Conservation (phyloP, 1,140 invertebrate genomes). For the Reticulitermes speratus region DNA sequence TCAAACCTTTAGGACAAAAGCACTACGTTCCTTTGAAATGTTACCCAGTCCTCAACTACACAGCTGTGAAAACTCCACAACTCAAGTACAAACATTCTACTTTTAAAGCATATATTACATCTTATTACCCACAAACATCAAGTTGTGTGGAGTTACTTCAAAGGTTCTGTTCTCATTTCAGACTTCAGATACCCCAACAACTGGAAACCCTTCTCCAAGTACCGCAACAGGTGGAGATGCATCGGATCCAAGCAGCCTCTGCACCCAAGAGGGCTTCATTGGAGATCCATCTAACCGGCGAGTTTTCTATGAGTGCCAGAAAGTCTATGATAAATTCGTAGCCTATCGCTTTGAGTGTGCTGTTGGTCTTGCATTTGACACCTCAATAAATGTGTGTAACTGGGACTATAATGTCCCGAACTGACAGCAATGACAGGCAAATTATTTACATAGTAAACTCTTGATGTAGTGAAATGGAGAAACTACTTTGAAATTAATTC, state of each 20-base stretch:
- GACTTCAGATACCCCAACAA: neutral
- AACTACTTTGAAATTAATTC: too few relatives aligned
- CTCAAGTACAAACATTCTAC: neutral
- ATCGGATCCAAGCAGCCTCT: slow-evolving; percentile 10
- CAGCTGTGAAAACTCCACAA: neutral
- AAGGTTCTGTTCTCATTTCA: neutral
- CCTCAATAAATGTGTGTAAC: slow-evolving; percentile 17
- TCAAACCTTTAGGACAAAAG: too few relatives aligned
- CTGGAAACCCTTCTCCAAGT: neutral
- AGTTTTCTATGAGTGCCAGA: slow-evolving; percentile 37
- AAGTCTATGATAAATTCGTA: neutral
- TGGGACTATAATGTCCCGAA: neutral
- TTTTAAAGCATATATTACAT: neutral
- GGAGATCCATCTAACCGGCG: slow-evolving; percentile 37
- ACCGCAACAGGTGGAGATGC: neutral
- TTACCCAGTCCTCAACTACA: too few relatives aligned
- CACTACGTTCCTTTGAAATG: too few relatives aligned
- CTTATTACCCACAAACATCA: neutral
- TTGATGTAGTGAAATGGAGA: too few relatives aligned
- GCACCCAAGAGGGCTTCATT: slow-evolving; percentile 35
- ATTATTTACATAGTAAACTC: too few relatives aligned
- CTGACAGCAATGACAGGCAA: neutral
- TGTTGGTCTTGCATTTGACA: slow-evolving; percentile 29
- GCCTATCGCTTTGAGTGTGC: slow-evolving; percentile 21
- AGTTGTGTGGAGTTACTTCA: neutral